A percentile compares a stretch with the other conserved stretches of the same genome.
These are phyloP conservation scores for Rhyacophila brunnea DNA, from an alignment of 1,140 invertebrate species.

Conservation along the genomic window DNA sequence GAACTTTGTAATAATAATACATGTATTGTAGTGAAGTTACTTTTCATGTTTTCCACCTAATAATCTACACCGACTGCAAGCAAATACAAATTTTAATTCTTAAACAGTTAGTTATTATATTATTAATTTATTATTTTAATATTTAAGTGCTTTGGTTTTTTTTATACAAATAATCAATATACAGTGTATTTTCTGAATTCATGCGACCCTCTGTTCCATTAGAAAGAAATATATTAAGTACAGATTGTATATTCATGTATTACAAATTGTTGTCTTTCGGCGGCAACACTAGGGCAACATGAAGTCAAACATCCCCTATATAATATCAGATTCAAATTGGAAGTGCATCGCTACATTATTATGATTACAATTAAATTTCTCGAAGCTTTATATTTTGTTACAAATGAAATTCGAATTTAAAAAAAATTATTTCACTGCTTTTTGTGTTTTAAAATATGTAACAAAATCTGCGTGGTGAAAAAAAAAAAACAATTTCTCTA, in stretches of 20 bases:
- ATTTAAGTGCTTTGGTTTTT: neutral
- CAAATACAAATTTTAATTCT: slow-evolving; percentile 15
- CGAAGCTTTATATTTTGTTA: neutral
- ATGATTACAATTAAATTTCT: neutral
- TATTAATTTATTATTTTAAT: neutral
- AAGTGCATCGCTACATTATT: neutral
- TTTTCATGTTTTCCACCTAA: slow-evolving; percentile 4
- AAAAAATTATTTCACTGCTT: too few species aligned
- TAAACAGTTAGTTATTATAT: slow-evolving; percentile 2
- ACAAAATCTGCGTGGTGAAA: too few species aligned
- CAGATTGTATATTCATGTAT: too few species aligned
- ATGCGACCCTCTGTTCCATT: too few species aligned
- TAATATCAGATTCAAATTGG: neutral
- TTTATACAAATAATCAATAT: neutral
- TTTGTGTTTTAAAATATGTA: too few species aligned
- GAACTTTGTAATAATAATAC: slow-evolving; percentile 24
- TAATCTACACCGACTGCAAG: slow-evolving; percentile 16
- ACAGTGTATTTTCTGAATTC: neutral
- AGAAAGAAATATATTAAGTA: neutral
- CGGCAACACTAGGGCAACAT: neutral
- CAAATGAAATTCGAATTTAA: too few species aligned
- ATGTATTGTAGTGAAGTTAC: slow-evolving; percentile 7
- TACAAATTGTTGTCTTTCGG: too few species aligned
- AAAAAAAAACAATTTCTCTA: too few species aligned
- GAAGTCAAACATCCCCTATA: neutral